Evolutionary conservation across 37 sponge, comb jelly and placozoan species (phyloP).

Genomic region (Halisarca cf. caerulea): DNA sequence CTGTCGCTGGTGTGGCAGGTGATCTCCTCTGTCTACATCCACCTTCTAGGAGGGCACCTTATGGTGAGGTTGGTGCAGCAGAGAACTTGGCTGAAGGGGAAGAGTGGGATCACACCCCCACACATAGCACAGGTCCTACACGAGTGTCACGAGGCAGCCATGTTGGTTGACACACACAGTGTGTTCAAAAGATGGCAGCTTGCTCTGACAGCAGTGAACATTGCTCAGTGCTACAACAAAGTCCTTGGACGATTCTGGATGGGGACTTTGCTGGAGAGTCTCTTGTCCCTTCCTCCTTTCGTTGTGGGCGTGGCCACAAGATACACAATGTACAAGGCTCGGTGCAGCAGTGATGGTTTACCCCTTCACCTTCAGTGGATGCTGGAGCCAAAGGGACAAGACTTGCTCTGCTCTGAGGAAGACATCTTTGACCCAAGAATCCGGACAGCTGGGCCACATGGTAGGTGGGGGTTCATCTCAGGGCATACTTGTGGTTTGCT

Average conservation of each 20-base stretch:
- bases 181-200: neutral
- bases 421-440: neutral
- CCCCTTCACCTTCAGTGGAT: neutral
- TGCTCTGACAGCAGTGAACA: conserved; percentile 2
- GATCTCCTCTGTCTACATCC: conserved; percentile 23
- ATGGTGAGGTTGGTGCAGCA: neutral
- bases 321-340: neutral
- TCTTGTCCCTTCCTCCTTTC: neutral
- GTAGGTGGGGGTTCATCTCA: neutral
- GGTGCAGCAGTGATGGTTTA: neutral
- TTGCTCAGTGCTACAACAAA: neutral
- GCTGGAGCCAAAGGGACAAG: neutral
- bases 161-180: neutral
- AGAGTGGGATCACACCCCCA: neutral
- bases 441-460: neutral
- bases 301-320: neutral
- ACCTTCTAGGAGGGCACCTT: neutral
- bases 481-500: neutral
- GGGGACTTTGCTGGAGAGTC: neutral
- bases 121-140: neutral
- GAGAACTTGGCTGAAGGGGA: neutral
- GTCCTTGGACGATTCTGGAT: conserved; percentile 17
- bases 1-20: conserved; percentile 57
- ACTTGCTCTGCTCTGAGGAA: no score
- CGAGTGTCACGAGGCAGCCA: conserved; percentile 3